Evolutionary conservation across 2,113 vertebrate genomes (phyloP), one percentile per base, ranked within the genome.

Genomic region (Muscicapa adusta): DNA sequence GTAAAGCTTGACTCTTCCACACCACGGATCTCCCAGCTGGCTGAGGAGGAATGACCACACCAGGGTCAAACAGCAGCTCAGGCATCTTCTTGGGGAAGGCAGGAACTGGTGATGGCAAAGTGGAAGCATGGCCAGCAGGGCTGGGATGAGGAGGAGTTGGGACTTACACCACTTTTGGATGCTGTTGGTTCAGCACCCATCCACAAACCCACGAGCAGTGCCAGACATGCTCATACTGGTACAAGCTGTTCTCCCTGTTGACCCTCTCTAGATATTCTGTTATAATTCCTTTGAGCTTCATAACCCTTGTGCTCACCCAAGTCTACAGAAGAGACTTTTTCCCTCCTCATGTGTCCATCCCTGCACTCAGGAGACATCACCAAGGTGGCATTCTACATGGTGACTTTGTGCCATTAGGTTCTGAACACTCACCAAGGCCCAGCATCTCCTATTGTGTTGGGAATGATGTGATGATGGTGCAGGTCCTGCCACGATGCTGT

Each of bases 81-180:
- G 43, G 22, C 11, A 25, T 19, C 70, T n/a, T 77, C 53, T 4
- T 43, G 62, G 34, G 38, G 14, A 68, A 38, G 15, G 38, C 22
- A 65, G 47, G 5, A 89, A 18, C 5, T 61, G 53, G 15, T 48
- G 42, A 31, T 29, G 62, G 43, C 28, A 38, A 36, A 50, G 53
- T 14, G 43, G 57, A 66, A 82, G 38, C 14, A 22, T 3, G 28
- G 43, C 9, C 38, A 72, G 36, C 36, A 54, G 29, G 33, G 8
- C 15, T 76, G 67, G 24, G 7, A 12, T 23, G 67, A 76, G 63
- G 29, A 79, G 28, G 24, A 36, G 9, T 1, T 81, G 61, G 33
- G 65, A 56, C 16, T 73, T 36, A 12, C 10, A 58, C 17, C 19
- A 10, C 10, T 51, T 22, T 0, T 3, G 54, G 33, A 38, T 0